These are phyloP conservation scores for Plectus sambesii DNA, from an alignment of 1,140 invertebrate genomes.

Conservation along the genomic window DNA sequence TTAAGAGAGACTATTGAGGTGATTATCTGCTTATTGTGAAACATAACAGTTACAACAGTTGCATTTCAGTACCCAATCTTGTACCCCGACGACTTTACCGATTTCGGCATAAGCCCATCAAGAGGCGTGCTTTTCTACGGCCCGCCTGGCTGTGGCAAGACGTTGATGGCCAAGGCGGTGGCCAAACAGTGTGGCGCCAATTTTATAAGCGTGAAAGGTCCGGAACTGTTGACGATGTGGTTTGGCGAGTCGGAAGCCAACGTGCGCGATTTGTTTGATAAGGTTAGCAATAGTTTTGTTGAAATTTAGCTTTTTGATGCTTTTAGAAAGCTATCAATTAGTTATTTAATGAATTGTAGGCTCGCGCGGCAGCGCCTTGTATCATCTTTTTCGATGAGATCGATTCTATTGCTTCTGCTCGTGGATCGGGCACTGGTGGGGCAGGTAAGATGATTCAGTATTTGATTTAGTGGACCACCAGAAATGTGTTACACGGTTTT, in stretches of 20 bases:
- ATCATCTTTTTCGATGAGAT: slow-evolving; percentile 97
- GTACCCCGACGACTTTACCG: slow-evolving; percentile 55
- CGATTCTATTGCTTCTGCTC: slow-evolving; percentile 94
- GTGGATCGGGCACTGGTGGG: slow-evolving; percentile 90
- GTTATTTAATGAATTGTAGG: too few species aligned
- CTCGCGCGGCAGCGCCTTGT: slow-evolving; percentile 87
- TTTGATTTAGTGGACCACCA: slow-evolving; percentile 93
- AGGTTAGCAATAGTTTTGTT: too few species aligned
- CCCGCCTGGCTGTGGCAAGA: slow-evolving; percentile 64
- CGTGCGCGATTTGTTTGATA: slow-evolving; percentile 73
- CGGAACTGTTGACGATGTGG: slow-evolving; percentile 84
- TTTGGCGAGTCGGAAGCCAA: slow-evolving; percentile 89
- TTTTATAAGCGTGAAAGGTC: slow-evolving; percentile 45
- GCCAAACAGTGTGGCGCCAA: slow-evolving; percentile 52
- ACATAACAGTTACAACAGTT: too few species aligned
- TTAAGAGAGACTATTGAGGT: slow-evolving; percentile 71
- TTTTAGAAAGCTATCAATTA: too few species aligned
- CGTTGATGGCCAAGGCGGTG: slow-evolving; percentile 57
- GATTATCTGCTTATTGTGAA: slow-evolving; percentile 53
- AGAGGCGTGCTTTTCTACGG: slow-evolving; percentile 59
- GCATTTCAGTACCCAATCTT: slow-evolving; percentile 83
- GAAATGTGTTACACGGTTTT: too few species aligned
- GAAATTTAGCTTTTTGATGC: too few species aligned
- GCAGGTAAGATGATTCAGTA: too few species aligned
- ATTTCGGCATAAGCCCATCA: slow-evolving; percentile 54